Base-by-base conservation (phyloP, 1,140 invertebrate genomes). In the Calephelis nemesis region DNA sequence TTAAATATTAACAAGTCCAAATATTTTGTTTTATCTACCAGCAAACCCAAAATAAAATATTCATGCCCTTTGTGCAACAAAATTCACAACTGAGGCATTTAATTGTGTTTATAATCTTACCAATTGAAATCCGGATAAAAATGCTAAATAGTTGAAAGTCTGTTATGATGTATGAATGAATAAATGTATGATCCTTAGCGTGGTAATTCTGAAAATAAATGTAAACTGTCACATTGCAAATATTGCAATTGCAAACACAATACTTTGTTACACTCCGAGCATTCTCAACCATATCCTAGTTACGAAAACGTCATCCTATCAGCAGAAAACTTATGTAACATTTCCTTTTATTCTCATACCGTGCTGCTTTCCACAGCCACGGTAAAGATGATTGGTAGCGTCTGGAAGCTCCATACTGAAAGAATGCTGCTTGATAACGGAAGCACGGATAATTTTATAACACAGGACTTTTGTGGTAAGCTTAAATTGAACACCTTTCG, bases 301-400 rank as follows among this genome's bases (percentile, higher is more conserved):
- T 42, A 42, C 40, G 40, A 42, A 42, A 39, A n/a, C n/a, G 49
- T 65, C 7, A n/a, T 10, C 7, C 40, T 42, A 5, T 5, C 40
- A 5, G 4, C 49, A 42, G 39, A 49, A 40, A 52, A 10, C 12
- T 39, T 52, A 13, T 12, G 7, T 10, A 39, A 58, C 19, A 58
- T 30, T 5, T 47, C 30, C 15, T 52, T 13, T 19, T 40, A 50
- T 15, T 13, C 48, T 42, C 50, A n/a, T 50, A 52, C 11, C 6
- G 68, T 69, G n/a, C 40, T 63, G 15, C 71, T 78, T 12, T 76
- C 71, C 68, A 72, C 76, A 73, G 78, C 74, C 5, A 47, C 73
- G 62, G 70, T 75, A 4, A 70, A 71, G 6, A 72, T 80, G 9
- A 19, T 50, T 1, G 68, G 68, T 39, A 42, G 7, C 42, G 54